Evolutionary conservation across 23 tunicate species (phyloP), one percentile per base, ranked within the genome.

Genomic region (Phallusia fumigata): DNA sequence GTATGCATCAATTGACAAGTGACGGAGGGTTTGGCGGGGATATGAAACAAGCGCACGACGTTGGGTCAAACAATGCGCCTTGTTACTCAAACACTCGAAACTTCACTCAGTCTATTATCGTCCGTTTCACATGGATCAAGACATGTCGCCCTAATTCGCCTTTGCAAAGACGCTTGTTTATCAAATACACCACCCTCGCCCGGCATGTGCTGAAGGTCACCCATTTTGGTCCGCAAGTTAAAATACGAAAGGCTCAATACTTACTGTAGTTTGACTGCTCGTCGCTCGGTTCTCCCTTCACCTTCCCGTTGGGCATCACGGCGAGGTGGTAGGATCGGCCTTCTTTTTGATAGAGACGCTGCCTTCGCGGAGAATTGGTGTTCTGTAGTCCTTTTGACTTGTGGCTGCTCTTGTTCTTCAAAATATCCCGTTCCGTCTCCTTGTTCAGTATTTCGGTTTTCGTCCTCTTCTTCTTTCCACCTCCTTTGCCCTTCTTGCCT

Each of bases 251-350:
- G 69, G 69, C 69, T 15, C 58, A 51, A 51, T 18, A 58, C 69
- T 58, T 58, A 58, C 69, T 58, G 69, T 58, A 58, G 26, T 58
- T 58, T 2, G 69, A 58, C 69, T 58, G 69, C 26, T 58, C 13
- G 69, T 58, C 28, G 69, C 69, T 58, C 3, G 69, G 69, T 24
- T 58, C 69, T 24, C 69, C 69, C 16, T 21, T 24, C 2, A 58
- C 69, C 13, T 58, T 58, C 28, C 69, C 69, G 28, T 58, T 58
- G 28, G 69, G 69, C 69, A 58, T 6, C 28, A 58, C 69, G 16
- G 69, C 69, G 28, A 58, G 69, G 28, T 58, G 69, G 69, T 58
- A 58, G 5, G 69, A 58, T 2, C 69, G 26, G 3, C 69, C 69
- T 58, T 58, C 69, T 16, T 58, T 58, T 24, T 58, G 69, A 13